phyloP scores from a whole-genome alignment of 1,140 invertebrate genomes.

The Periplaneta americana region DNA sequence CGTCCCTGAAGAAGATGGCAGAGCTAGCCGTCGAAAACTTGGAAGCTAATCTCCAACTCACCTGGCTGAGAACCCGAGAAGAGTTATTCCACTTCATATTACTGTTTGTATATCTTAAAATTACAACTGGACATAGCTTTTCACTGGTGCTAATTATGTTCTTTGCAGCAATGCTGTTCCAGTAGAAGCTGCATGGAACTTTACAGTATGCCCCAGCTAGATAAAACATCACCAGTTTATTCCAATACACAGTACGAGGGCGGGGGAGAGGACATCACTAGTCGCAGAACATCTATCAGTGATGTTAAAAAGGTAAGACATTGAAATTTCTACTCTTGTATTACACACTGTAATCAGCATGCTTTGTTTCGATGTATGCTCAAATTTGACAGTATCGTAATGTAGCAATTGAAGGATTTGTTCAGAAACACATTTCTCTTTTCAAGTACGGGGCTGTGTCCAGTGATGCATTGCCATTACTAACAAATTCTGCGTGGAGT shows the following conservation, averaged over 20 bases:
- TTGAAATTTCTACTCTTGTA: neutral
- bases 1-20: too few species aligned
- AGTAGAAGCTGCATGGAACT: conserved; percentile 25
- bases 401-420: neutral
- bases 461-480: conserved; percentile 16
- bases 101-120: too few species aligned
- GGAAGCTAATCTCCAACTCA: too few species aligned
- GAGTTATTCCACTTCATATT: too few species aligned
- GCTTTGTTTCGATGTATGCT: neutral
- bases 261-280: conserved; percentile 2
- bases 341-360: neutral
- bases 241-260: conserved; percentile 10
- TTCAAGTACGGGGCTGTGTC: conserved; percentile 1
- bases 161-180: neutral
- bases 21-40: too few species aligned
- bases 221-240: conserved; percentile 22
- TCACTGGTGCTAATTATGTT: too few species aligned
- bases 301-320: conserved; percentile 13
- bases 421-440: neutral
- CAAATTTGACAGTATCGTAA: neutral
- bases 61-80: too few species aligned
- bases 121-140: too few species aligned
- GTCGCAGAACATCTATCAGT: neutral
- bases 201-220: conserved; percentile 27
- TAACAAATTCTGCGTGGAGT: conserved; percentile 46